Conservation (phyloP, 2,113 vertebrate genomes). For the Chaetops frenatus region DNA sequence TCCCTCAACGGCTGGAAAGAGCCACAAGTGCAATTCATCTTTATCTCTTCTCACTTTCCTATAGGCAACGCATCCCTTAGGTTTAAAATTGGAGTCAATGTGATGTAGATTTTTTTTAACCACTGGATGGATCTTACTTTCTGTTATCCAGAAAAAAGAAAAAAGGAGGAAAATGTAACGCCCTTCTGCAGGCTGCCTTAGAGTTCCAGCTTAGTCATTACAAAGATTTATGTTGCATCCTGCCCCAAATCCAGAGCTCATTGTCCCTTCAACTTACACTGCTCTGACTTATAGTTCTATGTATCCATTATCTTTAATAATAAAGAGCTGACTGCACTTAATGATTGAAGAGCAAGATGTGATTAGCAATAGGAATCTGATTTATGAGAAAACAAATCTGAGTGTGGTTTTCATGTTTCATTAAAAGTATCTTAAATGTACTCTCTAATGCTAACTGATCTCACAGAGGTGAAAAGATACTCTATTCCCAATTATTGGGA, state of each 20-base stretch:
- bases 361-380: conserved; percentile 45
- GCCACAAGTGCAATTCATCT: not conserved
- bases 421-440: conserved; percentile 48
- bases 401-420: conserved; percentile 48
- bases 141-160: not conserved
- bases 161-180: not conserved
- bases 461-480: conserved; percentile 11
- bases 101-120: not conserved
- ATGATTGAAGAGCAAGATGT: conserved; percentile 61
- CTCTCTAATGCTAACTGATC: conserved; percentile 43
- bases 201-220: conserved; percentile 16
- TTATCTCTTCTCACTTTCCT: not conserved
- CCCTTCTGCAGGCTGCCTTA: not conserved
- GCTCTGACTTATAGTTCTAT: conserved; percentile 32
- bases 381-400: conserved; percentile 61
- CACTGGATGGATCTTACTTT: not conserved
- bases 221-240: conserved; percentile 49
- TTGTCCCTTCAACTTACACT: conserved; percentile 28
- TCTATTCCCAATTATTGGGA: not conserved
- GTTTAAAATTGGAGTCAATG: conserved; percentile 24
- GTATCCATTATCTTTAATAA: conserved; percentile 60
- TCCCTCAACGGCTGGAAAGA: not conserved
- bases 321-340: conserved; percentile 34
- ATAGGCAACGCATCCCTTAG: not conserved
- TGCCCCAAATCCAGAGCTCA: conserved; percentile 41